These are phyloP conservation scores for Ariolimax columbianus DNA, from an alignment of 2,888 invertebrate genomes.

Conservation along the genomic window DNA sequence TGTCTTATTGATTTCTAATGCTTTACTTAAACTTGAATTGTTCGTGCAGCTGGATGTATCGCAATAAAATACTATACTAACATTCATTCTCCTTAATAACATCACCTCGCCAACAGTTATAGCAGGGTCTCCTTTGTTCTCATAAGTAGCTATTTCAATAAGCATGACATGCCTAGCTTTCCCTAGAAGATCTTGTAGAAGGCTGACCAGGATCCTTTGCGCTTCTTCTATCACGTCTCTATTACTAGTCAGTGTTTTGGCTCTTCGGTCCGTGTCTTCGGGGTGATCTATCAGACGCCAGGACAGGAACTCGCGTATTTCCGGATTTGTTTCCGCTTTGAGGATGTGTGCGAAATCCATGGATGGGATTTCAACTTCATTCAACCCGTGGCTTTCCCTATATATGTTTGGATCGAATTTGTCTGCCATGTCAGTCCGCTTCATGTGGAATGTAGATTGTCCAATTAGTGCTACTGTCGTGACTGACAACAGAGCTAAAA, in stretches of 20 bases:
- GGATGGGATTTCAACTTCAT: background rate
- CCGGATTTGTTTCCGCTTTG: background rate
- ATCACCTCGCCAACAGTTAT: conserved; percentile 56
- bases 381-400: background rate
- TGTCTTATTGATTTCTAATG: background rate
- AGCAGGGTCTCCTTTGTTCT: conserved; percentile 60
- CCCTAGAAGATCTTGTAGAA: conserved; percentile 9
- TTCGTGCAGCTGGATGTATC: conserved; percentile 9
- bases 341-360: background rate
- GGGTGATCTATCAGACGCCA: conserved; percentile 50
- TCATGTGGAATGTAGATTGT: background rate
- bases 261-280: conserved; percentile 23
- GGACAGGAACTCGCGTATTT: conserved; percentile 25
- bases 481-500: background rate
- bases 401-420: background rate
- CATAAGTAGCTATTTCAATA: conserved; percentile 53
- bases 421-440: background rate
- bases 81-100: conserved; percentile 44
- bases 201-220: conserved; percentile 32
- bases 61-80: conserved; percentile 51
- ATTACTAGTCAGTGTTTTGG: conserved; percentile 42
- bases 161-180: conserved; percentile 52
- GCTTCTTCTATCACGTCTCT: conserved; percentile 51
- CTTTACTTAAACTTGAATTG: conserved; percentile 6
- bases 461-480: background rate